Evolutionary conservation across 2,888 invertebrate species (phyloP), one percentile per base, ranked within the genome.

Genomic region (Epinotia brunnichana): DNA sequence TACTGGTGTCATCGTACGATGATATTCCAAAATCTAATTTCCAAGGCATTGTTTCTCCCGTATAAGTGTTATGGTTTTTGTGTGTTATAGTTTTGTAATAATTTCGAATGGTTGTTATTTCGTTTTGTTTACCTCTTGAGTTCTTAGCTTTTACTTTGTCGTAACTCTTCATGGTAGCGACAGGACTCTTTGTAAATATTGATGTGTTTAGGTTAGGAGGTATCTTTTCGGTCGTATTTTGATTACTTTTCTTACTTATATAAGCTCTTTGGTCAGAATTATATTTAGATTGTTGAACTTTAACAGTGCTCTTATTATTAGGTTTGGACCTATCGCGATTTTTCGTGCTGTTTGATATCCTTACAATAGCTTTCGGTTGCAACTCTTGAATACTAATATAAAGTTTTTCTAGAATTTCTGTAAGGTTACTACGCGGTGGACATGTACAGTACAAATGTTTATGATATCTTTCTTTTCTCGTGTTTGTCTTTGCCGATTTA

Each of bases 361-460:
- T 56, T 56, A 10, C 4, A 66, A n/a, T 21, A 19, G 15, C 7
- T 66, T 24, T 41, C n/a, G 54, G 54, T n/a, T 10, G 11, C 17
- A 66, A 24, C 15, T 24, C 11, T 21, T 54, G 66, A 41, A 66
- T 66, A 21, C 41, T 41, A 10, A 4, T 24, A 21, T 66, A 41
- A n/a, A 66, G 54, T 41, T 56, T 54, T 56, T 41, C 54, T 41
- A 66, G 41, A 10, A 56, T 56, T n/a, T 39, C n/a, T 41, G 21
- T 10, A 41, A 66, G 21, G 10, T 21, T 56, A 41, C 15, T 66
- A 24, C 39, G 35, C 5, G 5, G 11, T 19, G 41, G 15, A 41
- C 66, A 66, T 1, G 7, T 13, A n/a, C 66, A 66, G 64, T 13
- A 19, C 15, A 10, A 0, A n/a, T 57, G 7, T 21, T 3, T 3